A percentile compares a stretch with the other conserved stretches of the same genome.
These are phyloP conservation scores for Myotis yumanensis DNA, from an alignment of 2,113 vertebrate species.

Conservation along the genomic window DNA sequence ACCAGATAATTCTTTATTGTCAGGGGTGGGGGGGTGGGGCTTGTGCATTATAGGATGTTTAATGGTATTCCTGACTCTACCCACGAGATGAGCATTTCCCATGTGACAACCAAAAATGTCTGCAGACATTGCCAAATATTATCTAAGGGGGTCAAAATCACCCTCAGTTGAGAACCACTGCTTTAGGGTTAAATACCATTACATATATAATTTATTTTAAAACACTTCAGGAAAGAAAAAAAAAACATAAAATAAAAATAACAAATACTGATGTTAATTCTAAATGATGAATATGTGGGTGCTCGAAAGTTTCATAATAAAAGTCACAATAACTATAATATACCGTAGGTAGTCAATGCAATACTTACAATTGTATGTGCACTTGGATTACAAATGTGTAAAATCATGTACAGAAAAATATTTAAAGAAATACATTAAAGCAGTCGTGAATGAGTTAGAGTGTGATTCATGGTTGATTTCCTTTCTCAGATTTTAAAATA, in stretches of 20 bases:
- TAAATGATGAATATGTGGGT: not conserved
- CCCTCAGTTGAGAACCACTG: not conserved
- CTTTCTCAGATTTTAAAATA: slow-evolving; percentile 56
- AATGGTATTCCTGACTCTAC: not conserved
- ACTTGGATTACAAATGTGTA: not conserved
- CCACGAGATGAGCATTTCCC: not conserved
- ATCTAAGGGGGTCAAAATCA: not conserved
- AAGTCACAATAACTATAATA: slow-evolving; percentile 14
- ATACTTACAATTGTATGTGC: not conserved
- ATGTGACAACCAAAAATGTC: not conserved
- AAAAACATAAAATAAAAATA: not conserved
- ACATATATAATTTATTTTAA: not conserved
- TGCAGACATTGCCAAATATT: not conserved
- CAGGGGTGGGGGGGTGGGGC: rapidly evolving
- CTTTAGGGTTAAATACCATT: not conserved
- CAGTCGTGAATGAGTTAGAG: not conserved
- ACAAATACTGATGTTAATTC: not conserved
- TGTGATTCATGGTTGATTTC: slow-evolving; percentile 12
- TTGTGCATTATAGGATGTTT: not conserved
- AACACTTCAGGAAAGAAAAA: not conserved
- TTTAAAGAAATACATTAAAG: not conserved
- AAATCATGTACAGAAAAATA: not conserved
- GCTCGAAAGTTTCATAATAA: not conserved
- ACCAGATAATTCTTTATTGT: not conserved
- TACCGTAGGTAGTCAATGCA: not conserved